These are phyloP conservation scores for Halcyon senegalensis DNA, from an alignment of 2,113 vertebrate genomes.

Conservation along the genomic window DNA sequence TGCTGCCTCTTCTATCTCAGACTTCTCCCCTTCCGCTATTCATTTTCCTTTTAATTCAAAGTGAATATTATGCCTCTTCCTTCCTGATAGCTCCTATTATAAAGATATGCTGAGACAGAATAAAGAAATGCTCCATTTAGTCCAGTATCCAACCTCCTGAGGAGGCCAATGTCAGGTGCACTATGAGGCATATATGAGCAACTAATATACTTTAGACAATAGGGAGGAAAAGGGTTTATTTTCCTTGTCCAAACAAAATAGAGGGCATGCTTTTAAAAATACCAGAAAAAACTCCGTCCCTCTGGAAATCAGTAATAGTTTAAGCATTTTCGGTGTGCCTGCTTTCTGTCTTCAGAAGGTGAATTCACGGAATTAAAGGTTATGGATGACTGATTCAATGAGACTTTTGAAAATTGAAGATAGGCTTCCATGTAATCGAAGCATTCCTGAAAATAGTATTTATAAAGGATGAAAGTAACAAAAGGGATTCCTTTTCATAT, in stretches of 20 bases:
- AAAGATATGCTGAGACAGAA: constrained; percentile 7
- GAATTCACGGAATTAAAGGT: not conserved
- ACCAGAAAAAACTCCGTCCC: not conserved
- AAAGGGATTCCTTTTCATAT: not conserved
- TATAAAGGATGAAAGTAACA: not conserved
- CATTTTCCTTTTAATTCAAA: constrained; percentile 31
- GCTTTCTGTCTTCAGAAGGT: not conserved
- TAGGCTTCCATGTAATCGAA: not conserved
- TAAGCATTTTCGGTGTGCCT: not conserved
- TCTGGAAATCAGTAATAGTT: not conserved
- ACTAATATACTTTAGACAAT: not conserved
- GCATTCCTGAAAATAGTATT: not conserved
- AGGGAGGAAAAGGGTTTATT: not conserved
- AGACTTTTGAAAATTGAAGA: not conserved
- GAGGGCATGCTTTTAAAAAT: not conserved
- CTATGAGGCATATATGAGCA: not conserved
- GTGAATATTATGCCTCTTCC: not conserved
- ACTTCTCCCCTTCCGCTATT: not conserved
- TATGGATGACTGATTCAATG: not conserved
- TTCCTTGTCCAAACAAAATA: not conserved
- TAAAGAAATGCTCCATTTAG: constrained; percentile 19
- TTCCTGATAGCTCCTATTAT: not conserved
- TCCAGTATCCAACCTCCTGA: not conserved
- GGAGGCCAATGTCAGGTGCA: not conserved
- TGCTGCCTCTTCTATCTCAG: not conserved